Conservation (phyloP, 2,113 vertebrate species). For the Turdus rufiventris region DNA sequence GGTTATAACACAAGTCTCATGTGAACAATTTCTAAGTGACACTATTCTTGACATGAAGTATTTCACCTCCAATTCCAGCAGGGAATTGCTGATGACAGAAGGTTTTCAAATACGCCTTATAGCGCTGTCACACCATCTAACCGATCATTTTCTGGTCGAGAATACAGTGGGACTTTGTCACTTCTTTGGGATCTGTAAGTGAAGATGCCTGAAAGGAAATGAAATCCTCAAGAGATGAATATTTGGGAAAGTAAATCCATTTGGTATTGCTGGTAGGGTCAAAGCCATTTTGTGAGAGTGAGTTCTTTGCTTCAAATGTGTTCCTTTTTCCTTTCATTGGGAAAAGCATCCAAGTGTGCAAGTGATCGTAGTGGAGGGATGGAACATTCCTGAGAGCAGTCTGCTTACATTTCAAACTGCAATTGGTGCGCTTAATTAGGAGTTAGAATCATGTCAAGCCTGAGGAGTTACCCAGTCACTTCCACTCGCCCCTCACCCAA, state of each 20-base stretch:
- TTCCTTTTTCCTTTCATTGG: neutral
- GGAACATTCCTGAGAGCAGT: neutral
- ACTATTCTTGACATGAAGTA: slow-evolving; percentile 20
- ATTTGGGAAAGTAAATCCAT: neutral
- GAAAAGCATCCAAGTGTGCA: neutral
- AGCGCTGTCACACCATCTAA: neutral
- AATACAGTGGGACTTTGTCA: neutral
- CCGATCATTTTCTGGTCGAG: slow-evolving; percentile 19
- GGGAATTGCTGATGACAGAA: neutral
- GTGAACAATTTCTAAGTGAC: slow-evolving; percentile 47
- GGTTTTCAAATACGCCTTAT: slow-evolving; percentile 2
- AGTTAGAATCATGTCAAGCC: neutral
- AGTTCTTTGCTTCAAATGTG: neutral
- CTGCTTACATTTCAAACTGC: neutral
- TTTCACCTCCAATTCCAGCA: slow-evolving; percentile 25
- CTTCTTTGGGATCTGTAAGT: neutral
- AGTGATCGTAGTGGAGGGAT: neutral
- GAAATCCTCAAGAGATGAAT: neutral
- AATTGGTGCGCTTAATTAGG: neutral
- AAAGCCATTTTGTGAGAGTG: neutral
- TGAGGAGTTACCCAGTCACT: neutral
- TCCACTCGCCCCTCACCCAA: neutral
- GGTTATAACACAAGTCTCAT: neutral
- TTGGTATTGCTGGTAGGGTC: neutral
- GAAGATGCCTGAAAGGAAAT: neutral